These are phyloP conservation scores for Hybognathus amarus DNA, from an alignment of 2,797 vertebrate genomes.

Conservation along the genomic window DNA sequence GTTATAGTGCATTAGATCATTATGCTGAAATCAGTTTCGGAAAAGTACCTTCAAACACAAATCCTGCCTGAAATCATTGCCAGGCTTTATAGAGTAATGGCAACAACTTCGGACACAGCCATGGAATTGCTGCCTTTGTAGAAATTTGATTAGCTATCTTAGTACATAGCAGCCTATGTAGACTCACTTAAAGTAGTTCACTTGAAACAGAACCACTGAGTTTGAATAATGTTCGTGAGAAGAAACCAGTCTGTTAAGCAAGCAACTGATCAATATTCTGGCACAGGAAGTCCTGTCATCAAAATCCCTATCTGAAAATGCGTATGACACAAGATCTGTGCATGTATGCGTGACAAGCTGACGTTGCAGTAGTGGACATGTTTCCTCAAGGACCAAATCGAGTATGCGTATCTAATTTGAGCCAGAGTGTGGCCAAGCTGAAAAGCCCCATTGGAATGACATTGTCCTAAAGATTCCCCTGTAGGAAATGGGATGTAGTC, in stretches of 20 bases:
- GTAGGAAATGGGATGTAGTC: conserved; percentile 26
- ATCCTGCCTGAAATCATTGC: neutral
- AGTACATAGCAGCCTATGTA: neutral
- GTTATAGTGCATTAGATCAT: neutral
- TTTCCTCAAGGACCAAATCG: conserved; percentile 50
- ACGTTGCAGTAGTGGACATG: conserved; percentile 44
- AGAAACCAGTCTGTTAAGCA: neutral
- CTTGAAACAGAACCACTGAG: neutral
- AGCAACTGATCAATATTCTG: conserved; percentile 21
- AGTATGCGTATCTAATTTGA: conserved; percentile 52
- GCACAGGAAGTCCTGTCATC: conserved; percentile 14
- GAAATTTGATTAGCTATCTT: neutral
- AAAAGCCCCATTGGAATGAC: conserved; percentile 31
- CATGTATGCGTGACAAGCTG: conserved; percentile 33
- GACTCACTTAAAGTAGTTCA: neutral
- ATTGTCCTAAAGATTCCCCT: conserved; percentile 32
- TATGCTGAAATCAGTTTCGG: neutral
- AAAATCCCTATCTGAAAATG: conserved; percentile 1
- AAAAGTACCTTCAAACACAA: neutral
- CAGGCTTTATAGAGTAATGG: neutral
- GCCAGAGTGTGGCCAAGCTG: conserved; percentile 45
- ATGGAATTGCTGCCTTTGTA: neutral
- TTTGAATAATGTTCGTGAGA: neutral
- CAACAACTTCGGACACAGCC: neutral
- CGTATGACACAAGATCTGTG: conserved; percentile 31